Percentiles rank a stretch among this genome's conserved stretches.
phyloP scores from a whole-genome alignment of 2,888 invertebrate species.

The Dendrolimus houi region DNA sequence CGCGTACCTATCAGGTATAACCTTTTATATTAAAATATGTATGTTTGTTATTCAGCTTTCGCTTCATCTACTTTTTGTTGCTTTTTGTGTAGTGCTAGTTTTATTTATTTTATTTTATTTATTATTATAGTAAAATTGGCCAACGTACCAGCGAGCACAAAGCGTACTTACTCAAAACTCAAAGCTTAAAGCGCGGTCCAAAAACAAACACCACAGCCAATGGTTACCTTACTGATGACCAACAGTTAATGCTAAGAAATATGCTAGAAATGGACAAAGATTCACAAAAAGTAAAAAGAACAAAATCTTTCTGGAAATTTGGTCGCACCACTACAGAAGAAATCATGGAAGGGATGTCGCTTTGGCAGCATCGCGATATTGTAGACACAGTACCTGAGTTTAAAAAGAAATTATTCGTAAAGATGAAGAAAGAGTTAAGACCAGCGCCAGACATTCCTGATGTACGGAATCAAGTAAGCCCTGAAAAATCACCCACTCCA shows the following conservation, averaged over 20 bases:
- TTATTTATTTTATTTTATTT: slow-evolving; percentile 14
- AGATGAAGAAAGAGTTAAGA: slow-evolving; percentile 59
- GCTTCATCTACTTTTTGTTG: slow-evolving; percentile 26
- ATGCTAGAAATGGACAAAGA: slow-evolving; percentile 77
- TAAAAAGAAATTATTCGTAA: slow-evolving; percentile 64
- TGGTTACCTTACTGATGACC: slow-evolving; percentile 74
- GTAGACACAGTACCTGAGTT: slow-evolving; percentile 81
- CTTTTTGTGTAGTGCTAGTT: slow-evolving; percentile 32
- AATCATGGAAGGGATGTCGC: slow-evolving; percentile 89
- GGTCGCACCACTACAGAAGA: slow-evolving; percentile 83
- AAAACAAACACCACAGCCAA: slow-evolving; percentile 45
- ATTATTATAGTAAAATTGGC: slow-evolving; percentile 60
- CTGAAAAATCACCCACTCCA: slow-evolving; percentile 36
- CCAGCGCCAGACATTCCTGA: slow-evolving; percentile 61
- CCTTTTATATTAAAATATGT: slow-evolving; percentile 6
- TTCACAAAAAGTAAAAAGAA: slow-evolving; percentile 83
- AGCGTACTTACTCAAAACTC: slow-evolving; percentile 66
- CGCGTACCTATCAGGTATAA: slow-evolving; percentile 79
- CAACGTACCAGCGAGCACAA: slow-evolving; percentile 50
- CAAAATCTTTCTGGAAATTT: slow-evolving; percentile 92
- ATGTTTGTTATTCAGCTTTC: slow-evolving; percentile 12
- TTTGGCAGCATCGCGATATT: slow-evolving; percentile 90
- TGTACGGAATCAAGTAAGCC: slow-evolving; percentile 34
- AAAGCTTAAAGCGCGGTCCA: slow-evolving; percentile 62
- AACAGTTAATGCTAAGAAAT: slow-evolving; percentile 66